These are phyloP conservation scores for Vulpes lagopus DNA, from an alignment of 2,113 vertebrate species.

Conservation along the genomic window DNA sequence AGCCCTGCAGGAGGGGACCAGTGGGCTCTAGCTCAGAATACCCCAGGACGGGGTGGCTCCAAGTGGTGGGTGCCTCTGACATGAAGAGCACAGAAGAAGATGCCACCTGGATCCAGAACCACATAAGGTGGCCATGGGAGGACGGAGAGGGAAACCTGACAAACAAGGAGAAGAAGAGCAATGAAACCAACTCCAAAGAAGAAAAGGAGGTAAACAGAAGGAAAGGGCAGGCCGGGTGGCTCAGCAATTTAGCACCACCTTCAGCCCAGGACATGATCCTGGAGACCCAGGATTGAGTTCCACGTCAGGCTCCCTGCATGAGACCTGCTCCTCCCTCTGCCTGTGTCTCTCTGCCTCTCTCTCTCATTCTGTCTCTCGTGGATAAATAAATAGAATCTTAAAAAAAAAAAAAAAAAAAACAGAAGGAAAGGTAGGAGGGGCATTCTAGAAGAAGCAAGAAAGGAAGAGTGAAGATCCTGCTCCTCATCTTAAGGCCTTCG, in stretches of 20 bases:
- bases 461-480: neutral
- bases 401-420: neutral
- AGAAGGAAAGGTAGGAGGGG: neutral
- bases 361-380: too few relatives aligned
- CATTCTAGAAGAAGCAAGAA: neutral
- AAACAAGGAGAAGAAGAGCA: neutral
- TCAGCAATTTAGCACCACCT: too few relatives aligned
- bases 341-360: too few relatives aligned
- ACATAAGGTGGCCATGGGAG: neutral
- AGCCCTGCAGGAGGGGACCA: fast-evolving
- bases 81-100: neutral
- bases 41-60: neutral
- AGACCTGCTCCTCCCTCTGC: too few relatives aligned
- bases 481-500: neutral
- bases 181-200: neutral
- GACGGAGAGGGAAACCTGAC: neutral
- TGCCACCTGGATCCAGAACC: neutral
- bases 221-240: too few relatives aligned
- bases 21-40: neutral
- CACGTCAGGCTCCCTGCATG: too few relatives aligned
- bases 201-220: neutral
- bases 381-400: too few relatives aligned
- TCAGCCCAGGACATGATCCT: too few relatives aligned
- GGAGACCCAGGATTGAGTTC: too few relatives aligned
- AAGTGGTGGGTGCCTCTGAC: neutral